Percentiles rank a stretch among this genome's conserved stretches.
These are phyloP conservation scores for Cranoglanis bouderius DNA, from an alignment of 2,113 vertebrate genomes.

Conservation along the genomic window DNA sequence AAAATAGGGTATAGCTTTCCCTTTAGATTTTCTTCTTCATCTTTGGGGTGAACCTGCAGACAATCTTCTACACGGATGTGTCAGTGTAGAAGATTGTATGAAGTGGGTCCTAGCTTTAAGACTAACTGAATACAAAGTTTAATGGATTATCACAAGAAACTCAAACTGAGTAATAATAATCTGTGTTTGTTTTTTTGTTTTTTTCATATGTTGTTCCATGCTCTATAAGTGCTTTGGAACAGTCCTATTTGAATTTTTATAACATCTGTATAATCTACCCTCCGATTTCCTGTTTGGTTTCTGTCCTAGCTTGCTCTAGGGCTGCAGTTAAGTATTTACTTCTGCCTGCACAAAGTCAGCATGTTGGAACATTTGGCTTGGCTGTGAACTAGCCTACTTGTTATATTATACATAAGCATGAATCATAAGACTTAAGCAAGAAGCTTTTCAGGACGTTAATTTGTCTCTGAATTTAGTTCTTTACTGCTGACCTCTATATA, in stretches of 20 bases:
- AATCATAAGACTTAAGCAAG: neutral
- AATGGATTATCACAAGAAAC: neutral
- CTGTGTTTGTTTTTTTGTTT: neutral
- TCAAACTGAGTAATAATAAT: neutral
- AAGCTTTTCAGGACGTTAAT: neutral
- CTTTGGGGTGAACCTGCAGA: neutral
- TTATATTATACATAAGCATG: neutral
- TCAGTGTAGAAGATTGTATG: no score
- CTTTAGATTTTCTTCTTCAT: neutral
- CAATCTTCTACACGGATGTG: neutral
- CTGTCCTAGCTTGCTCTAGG: neutral
- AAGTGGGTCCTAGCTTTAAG: neutral
- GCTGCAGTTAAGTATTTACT: neutral
- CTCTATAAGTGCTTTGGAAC: neutral
- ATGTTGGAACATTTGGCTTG: neutral
- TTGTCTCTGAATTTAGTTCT: neutral
- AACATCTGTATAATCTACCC: neutral
- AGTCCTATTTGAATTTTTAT: neutral
- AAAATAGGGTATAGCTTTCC: neutral
- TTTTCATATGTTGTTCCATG: neutral
- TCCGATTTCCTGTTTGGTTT: neutral
- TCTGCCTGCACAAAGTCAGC: neutral
- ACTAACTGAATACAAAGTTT: neutral
- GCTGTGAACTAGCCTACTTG: neutral
- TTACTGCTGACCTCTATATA: neutral